phyloP scores from a whole-genome alignment of 2,113 vertebrate genomes.

The Syrrhaptes paradoxus region DNA sequence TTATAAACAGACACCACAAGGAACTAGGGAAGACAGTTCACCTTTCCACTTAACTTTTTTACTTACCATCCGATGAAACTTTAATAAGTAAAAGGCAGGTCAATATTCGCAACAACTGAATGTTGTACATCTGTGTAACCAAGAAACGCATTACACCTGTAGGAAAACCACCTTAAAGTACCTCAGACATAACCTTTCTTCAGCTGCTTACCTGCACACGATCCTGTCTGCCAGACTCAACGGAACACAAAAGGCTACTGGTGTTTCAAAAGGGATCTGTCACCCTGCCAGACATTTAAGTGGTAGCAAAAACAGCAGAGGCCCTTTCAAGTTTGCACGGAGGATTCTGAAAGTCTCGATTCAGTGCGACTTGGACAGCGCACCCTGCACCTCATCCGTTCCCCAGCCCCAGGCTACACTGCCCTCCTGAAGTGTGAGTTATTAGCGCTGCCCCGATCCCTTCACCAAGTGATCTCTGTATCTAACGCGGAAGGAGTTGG shows the following conservation, averaged over 20 bases:
- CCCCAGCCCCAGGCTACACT: background rate
- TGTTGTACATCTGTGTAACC: background rate
- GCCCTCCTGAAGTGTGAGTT: background rate
- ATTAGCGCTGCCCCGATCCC: background rate
- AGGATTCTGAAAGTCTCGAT: background rate
- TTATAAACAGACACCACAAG: background rate
- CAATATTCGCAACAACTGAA: background rate
- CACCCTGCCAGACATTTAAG: slow-evolving; percentile 21
- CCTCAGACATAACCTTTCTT: background rate
- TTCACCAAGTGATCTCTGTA: slow-evolving; percentile 40
- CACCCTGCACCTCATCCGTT: background rate
- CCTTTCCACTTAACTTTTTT: background rate
- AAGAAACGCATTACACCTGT: background rate
- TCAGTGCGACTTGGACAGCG: accelerated
- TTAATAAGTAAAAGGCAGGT: slow-evolving; percentile 16
- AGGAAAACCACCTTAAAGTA: slow-evolving; percentile 17
- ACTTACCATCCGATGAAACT: slow-evolving; percentile 3
- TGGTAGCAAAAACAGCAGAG: background rate
- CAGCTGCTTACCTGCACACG: slow-evolving; percentile 31
- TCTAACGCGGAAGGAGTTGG: background rate
- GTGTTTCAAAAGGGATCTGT: slow-evolving; percentile 30
- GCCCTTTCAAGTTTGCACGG: background rate
- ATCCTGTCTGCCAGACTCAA: slow-evolving; percentile 33
- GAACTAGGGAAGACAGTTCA: background rate
- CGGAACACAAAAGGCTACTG: background rate